A percentile compares a stretch with the other conserved stretches of the same genome.
These are phyloP conservation scores for Pseudopipra pipra DNA, from an alignment of 2,113 vertebrate genomes.

Conservation along the genomic window DNA sequence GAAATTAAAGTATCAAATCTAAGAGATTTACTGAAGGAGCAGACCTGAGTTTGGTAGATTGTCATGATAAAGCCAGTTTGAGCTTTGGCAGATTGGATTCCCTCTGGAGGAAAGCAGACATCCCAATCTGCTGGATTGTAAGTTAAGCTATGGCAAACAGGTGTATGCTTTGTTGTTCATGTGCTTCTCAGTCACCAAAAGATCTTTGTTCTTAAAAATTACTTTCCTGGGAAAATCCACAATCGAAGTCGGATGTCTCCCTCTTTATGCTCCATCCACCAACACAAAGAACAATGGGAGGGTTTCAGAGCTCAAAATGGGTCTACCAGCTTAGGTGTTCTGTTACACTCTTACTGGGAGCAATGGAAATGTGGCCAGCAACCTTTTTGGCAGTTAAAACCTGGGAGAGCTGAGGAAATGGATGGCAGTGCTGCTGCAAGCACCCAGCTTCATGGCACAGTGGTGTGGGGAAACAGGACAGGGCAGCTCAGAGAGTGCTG, in stretches of 20 bases:
- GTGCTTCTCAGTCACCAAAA: background rate
- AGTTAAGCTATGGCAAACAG: background rate
- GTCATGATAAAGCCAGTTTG: background rate
- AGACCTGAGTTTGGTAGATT: background rate
- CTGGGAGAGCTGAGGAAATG: rapidly evolving
- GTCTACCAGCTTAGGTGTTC: background rate
- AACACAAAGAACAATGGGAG: background rate
- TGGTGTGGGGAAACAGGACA: background rate
- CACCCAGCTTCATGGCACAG: background rate
- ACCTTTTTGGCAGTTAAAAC: background rate
- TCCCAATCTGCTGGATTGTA: background rate
- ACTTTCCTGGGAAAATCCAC: background rate
- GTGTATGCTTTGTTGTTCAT: background rate
- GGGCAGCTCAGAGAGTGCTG: background rate
- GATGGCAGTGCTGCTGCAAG: background rate
- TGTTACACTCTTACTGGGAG: background rate
- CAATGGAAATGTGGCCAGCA: background rate
- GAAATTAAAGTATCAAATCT: background rate
- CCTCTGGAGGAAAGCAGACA: background rate
- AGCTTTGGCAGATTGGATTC: background rate
- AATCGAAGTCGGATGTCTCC: background rate
- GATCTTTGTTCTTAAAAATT: background rate
- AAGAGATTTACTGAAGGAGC: background rate
- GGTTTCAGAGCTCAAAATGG: background rate
- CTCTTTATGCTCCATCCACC: background rate